Evolutionary conservation across 2,797 vertebrate species (phyloP).

Genomic region (Eidolon dupreanum): DNA sequence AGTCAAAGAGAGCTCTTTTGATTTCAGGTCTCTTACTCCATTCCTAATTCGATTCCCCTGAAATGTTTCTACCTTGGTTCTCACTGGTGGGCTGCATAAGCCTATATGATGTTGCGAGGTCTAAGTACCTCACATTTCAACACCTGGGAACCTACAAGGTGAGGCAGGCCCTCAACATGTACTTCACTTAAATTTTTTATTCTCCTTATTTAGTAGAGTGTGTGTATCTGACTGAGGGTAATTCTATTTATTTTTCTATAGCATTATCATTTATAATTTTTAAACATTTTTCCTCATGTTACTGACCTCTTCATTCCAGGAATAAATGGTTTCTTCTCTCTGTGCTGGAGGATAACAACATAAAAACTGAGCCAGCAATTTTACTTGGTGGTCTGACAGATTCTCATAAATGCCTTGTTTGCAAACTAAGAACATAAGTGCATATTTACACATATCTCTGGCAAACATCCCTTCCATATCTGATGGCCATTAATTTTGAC

Average conservation of each 20-base stretch:
- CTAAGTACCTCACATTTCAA: not conserved
- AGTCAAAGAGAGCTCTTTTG: not conserved
- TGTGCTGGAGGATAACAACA: not conserved
- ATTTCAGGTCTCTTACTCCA: not conserved
- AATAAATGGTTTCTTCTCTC: not conserved
- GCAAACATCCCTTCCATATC: not conserved
- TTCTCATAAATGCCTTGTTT: not conserved
- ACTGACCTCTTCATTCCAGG: not conserved
- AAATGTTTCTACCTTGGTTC: not conserved
- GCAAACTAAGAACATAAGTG: not conserved
- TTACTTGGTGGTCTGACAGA: not conserved
- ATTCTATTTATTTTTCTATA: not conserved
- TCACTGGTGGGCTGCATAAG: not conserved
- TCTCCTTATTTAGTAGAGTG: not conserved
- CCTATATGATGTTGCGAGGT: not conserved
- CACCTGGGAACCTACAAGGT: not conserved
- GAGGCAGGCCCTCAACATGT: not conserved
- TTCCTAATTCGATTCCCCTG: not conserved
- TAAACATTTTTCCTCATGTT: not conserved
- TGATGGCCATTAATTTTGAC: conserved; percentile 31
- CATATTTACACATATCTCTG: not conserved
- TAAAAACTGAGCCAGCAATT: not conserved
- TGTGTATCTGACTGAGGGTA: not conserved
- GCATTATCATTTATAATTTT: not conserved
- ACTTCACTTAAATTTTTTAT: not conserved